Conservation (phyloP, 37 sponge, comb jelly and placozoan genomes). For the Lycopodina hypogea region DNA sequence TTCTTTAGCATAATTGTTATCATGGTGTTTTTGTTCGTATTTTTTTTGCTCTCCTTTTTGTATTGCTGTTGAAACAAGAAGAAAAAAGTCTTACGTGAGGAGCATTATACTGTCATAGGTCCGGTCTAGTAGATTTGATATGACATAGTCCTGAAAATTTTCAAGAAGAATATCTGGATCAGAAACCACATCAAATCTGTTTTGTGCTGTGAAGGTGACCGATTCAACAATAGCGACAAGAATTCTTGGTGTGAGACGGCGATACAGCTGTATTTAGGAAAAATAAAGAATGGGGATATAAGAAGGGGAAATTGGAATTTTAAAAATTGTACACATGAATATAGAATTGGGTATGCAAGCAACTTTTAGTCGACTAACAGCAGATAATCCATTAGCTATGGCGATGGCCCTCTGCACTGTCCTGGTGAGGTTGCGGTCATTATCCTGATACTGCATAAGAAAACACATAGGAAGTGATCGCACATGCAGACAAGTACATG, state of each 20-base stretch:
- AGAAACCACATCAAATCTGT: conserved; percentile 36
- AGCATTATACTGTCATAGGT: conserved; percentile 41
- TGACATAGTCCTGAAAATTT: conserved; percentile 21
- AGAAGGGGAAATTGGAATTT: neutral
- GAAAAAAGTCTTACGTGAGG: conserved; percentile 55
- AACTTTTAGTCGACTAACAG: conserved; percentile 16
- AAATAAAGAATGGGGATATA: neutral
- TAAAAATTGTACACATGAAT: neutral
- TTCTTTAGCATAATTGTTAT: too few relatives aligned
- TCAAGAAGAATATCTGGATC: conserved; percentile 23
- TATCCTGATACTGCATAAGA: conserved; percentile 14
- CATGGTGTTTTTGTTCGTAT: too few relatives aligned
- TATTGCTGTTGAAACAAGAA: too few relatives aligned
- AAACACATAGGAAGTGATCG: neutral
- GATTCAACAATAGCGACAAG: conserved; percentile 45
- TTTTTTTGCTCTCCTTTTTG: too few relatives aligned
- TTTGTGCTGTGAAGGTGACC: conserved; percentile 48
- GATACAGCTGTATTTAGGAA: conserved; percentile 43
- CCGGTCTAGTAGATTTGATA: neutral
- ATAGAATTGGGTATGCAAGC: neutral
- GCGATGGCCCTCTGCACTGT: conserved; percentile 33
- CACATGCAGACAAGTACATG: too few relatives aligned
- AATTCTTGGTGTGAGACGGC: conserved; percentile 14
- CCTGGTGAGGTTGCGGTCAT: conserved; percentile 17
- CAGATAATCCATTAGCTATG: conserved; percentile 26